Evolutionary conservation across 2,113 vertebrate species (phyloP).

Genomic region (Burhinus oedicnemus): DNA sequence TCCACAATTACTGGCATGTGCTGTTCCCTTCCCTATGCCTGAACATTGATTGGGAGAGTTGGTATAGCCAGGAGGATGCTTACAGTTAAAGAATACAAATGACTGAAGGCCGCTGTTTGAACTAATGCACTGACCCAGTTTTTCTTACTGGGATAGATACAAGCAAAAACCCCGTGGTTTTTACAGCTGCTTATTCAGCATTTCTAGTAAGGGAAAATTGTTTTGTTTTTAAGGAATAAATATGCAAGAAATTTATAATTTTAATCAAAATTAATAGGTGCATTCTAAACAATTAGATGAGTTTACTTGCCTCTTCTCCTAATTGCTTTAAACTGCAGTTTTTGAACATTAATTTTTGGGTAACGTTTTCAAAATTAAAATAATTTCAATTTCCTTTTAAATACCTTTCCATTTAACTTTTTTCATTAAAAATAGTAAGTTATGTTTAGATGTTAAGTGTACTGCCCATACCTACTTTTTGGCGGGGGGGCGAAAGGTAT

Average conservation of each 20-base stretch:
- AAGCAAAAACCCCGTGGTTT: neutral
- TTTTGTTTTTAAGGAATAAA: neutral
- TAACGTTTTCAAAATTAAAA: neutral
- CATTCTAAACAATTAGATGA: neutral
- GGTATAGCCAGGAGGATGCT: neutral
- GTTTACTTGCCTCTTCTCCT: neutral
- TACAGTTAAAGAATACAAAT: neutral
- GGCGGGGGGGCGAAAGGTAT: accelerated
- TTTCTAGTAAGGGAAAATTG: neutral
- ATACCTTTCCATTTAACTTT: neutral
- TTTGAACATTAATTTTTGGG: neutral
- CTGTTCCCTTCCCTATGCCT: neutral
- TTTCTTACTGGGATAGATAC: neutral
- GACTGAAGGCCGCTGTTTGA: neutral
- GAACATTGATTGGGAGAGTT: neutral
- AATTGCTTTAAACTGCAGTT: neutral
- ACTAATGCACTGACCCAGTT: neutral
- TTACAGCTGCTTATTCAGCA: neutral
- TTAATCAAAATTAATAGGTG: neutral
- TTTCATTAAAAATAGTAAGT: neutral
- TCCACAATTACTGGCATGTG: neutral
- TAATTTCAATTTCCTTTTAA: neutral
- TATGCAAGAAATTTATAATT: neutral
- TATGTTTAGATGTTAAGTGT: neutral
- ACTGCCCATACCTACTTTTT: neutral